Evolutionary conservation across 2,797 vertebrate species (phyloP), one percentile per base, ranked within the genome.

Genomic region (Sebastes taczanowskii): DNA sequence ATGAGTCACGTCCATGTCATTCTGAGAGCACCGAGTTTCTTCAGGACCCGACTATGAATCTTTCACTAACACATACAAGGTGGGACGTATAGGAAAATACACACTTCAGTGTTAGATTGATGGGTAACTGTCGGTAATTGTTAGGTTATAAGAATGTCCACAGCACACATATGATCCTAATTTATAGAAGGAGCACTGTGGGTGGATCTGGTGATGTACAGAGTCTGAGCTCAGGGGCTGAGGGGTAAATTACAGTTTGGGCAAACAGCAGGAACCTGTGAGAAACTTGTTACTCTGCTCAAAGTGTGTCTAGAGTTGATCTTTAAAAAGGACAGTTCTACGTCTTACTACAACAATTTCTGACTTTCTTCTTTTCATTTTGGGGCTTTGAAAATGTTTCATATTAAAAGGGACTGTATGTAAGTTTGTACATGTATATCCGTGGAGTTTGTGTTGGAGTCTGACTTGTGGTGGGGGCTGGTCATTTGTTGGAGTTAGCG

Each of bases 1-100:
- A 25, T 71, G 82, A 84, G 53, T 89, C 84, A 81, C 3, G 11
- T 23, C 29, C 20, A 27, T 73, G 35, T 73, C 62, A 59, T 16
- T 69, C 58, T 3, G 60, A 20, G 18, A 27, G 53, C n/a, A 55
- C 52, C 42, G 7, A 13, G 20, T 53, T 70, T 60, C 58, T 64
- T 38, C 75, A 14, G 6, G 20, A 69, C 38, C 63, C 32, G 69
- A 42, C 22, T 35, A 46, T 38, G 23, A 34, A 13, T 66, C 52
- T 52, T 14, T 75, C 9, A 29, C 23, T 7, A n/a, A 70, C 20
- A 59, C 53, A 61, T 29, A 53, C 34, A 22, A 42, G 32, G 30
- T n/a, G 2, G 63, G 16, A 38, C 1, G 22, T 7, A 42, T 3
- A 73, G 23, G 2, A 61, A 32, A 62, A 56, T 16, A 62, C 35